phyloP scores from a whole-genome alignment of 1,140 invertebrate genomes.

The Ditylenchus dipsaci region DNA sequence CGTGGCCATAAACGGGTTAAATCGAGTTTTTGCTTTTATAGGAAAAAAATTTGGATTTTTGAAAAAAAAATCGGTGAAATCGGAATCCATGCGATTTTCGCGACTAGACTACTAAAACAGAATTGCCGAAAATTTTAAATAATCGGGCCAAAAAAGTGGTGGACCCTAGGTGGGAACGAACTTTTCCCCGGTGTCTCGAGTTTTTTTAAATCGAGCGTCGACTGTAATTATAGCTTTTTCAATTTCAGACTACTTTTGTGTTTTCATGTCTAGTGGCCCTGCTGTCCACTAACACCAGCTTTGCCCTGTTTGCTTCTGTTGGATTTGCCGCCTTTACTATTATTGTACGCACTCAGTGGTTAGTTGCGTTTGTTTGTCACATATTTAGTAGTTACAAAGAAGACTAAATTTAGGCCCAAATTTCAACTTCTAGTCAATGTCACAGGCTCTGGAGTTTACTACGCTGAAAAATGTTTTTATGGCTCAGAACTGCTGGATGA shows the following conservation, averaged over 20 bases:
- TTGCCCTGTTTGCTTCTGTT: conserved; percentile 31
- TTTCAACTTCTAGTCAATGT: conserved; percentile 44
- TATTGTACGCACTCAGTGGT: conserved; percentile 39
- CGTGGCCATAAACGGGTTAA: too few species aligned
- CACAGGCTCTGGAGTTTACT: conserved; percentile 44
- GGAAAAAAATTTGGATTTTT: too few species aligned
- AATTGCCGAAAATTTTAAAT: too few species aligned
- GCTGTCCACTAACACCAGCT: conserved; percentile 21
- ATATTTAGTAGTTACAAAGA: not conserved
- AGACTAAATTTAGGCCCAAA: conserved; percentile 28
- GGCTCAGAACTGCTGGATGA: conserved; percentile 40
- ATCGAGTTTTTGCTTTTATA: too few species aligned
- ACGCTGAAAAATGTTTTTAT: conserved; percentile 41
- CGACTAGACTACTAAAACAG: too few species aligned
- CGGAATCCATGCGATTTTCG: too few species aligned
- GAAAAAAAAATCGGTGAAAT: too few species aligned
- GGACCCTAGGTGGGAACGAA: too few species aligned
- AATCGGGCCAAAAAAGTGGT: too few species aligned
- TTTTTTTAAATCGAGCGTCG: not conserved
- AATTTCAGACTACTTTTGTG: conserved; percentile 22
- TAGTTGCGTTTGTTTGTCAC: conserved; percentile 2
- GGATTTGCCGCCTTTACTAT: conserved; percentile 34
- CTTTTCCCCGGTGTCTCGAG: too few species aligned
- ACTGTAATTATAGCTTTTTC: too few species aligned
- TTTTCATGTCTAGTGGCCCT: conserved; percentile 28